phyloP scores from a whole-genome alignment of 1,140 invertebrate species.

The Cardiocondyla obscurior region DNA sequence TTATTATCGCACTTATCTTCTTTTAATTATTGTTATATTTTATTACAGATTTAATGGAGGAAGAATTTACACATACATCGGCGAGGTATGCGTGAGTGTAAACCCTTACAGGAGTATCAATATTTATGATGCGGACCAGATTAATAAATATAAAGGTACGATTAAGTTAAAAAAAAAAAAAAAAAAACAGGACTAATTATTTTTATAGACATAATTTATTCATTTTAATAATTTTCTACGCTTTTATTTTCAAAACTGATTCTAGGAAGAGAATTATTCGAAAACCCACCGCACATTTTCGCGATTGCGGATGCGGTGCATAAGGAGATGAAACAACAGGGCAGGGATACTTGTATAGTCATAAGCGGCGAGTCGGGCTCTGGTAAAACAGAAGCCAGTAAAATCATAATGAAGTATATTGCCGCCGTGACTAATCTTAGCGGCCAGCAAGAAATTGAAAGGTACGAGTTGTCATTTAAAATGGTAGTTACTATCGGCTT shows the following conservation, averaged over 20 bases:
- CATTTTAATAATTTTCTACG: not conserved
- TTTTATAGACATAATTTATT: too few species aligned
- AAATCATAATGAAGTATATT: constrained; percentile 99
- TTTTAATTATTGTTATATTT: not conserved
- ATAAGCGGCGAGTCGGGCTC: constrained; percentile 98
- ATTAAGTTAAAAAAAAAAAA: not conserved
- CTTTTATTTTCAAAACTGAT: constrained; percentile 51
- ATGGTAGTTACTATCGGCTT: not conserved
- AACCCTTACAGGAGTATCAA: constrained; percentile 95
- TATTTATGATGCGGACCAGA: constrained; percentile 91
- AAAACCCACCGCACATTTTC: constrained; percentile 97
- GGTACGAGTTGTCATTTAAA: constrained; percentile 83
- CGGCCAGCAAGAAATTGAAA: constrained; percentile 97
- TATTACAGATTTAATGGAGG: constrained; percentile 92
- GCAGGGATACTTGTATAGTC: constrained; percentile 97
- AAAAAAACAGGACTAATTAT: too few species aligned
- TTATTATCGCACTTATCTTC: not conserved
- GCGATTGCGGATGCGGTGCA: constrained; percentile 98
- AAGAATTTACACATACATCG: constrained; percentile 97
- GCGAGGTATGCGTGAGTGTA: constrained; percentile 96
- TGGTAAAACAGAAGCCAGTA: constrained; percentile 99
- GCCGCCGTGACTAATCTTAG: constrained; percentile 97
- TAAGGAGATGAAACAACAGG: constrained; percentile 94
- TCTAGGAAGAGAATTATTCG: constrained; percentile 94
- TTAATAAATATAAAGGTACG: constrained; percentile 94